A percentile compares a stretch with the other conserved stretches of the same genome.
These are phyloP conservation scores for Brachionus sp. DNA, from an alignment of 1,140 invertebrate genomes.

Conservation along the genomic window DNA sequence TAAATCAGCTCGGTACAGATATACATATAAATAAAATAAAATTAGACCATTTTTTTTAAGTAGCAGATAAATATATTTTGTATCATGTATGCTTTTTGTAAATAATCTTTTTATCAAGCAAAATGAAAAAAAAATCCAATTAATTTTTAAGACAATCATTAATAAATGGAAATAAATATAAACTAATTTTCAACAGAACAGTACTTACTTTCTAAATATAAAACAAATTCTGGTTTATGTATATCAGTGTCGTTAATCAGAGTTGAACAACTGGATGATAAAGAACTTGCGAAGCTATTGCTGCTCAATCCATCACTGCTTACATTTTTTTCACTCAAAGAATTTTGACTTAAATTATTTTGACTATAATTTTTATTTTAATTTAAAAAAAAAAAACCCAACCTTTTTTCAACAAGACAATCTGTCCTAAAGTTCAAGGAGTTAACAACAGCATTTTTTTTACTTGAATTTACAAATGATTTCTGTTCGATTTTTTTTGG, in stretches of 20 bases:
- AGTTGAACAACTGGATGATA: background rate
- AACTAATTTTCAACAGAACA: no score
- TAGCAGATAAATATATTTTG: no score
- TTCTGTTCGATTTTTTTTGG: background rate
- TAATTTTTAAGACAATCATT: no score
- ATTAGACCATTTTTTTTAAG: no score
- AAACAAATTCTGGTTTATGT: conserved; percentile 17
- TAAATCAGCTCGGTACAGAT: no score
- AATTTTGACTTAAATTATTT: background rate
- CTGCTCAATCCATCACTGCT: conserved; percentile 24
- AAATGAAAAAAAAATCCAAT: no score
- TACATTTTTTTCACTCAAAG: background rate
- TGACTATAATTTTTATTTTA: background rate
- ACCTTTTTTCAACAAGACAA: conserved; percentile 5
- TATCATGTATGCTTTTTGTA: no score
- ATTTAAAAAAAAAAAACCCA: background rate
- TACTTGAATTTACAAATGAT: background rate
- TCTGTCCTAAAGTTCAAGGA: background rate
- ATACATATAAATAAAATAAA: no score
- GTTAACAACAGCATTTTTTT: background rate
- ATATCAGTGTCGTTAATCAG: background rate
- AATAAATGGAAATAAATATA: no score
- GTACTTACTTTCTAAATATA: conserved; percentile 36
- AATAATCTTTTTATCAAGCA: no score
- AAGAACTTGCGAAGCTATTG: background rate